These are phyloP conservation scores for Dipus sagitta DNA, from an alignment of 2,797 vertebrate genomes.

Conservation along the genomic window DNA sequence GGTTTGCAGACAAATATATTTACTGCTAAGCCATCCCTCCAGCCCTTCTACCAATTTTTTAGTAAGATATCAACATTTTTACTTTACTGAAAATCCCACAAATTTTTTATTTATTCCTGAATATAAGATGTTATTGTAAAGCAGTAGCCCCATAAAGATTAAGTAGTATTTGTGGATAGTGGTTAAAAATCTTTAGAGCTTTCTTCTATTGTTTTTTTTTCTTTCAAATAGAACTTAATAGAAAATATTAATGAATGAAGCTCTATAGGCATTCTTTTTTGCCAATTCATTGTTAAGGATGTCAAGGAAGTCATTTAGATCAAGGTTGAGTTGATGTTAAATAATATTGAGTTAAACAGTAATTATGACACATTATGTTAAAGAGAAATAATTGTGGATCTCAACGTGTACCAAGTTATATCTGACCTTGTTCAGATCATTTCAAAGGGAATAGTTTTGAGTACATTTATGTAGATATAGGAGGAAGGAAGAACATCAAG, in stretches of 20 bases:
- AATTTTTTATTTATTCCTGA: not conserved
- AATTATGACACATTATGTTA: not conserved
- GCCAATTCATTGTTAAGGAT: not conserved
- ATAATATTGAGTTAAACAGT: slow-evolving; percentile 42
- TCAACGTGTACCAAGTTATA: not conserved
- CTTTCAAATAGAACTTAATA: not conserved
- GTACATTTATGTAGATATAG: not conserved
- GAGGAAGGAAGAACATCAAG: not conserved
- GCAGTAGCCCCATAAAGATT: not conserved
- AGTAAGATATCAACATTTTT: not conserved
- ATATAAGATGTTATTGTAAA: not conserved
- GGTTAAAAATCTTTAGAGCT: not conserved
- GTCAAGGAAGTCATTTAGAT: not conserved
- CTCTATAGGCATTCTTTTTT: not conserved
- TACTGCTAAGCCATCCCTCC: too few relatives aligned
- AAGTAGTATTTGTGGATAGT: slow-evolving; percentile 19
- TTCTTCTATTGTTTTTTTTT: not conserved
- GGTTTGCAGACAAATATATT: too few relatives aligned
- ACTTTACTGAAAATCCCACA: not conserved
- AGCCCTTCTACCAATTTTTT: not conserved
- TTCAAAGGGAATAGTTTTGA: not conserved
- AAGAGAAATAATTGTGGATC: slow-evolving; percentile 9
- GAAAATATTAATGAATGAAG: not conserved
- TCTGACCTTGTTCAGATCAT: not conserved
- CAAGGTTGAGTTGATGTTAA: slow-evolving; percentile 42